These are phyloP conservation scores for Pungitius pungitius DNA, from an alignment of 2,113 vertebrate genomes.

Conservation along the genomic window DNA sequence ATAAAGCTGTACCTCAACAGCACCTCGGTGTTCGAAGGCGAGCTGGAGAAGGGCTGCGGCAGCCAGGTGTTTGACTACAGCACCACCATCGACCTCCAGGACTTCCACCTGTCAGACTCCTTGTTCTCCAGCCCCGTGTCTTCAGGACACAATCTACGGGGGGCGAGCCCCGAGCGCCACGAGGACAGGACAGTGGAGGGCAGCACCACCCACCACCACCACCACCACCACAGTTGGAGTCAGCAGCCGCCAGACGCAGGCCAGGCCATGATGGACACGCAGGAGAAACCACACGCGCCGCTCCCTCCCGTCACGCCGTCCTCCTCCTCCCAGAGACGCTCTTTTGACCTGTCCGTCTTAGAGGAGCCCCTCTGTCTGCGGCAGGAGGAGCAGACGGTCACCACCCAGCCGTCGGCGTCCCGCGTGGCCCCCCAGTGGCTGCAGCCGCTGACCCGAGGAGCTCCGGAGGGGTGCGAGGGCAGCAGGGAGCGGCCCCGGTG, in stretches of 20 bases:
- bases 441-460: slow-evolving; percentile 73
- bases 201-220: slow-evolving; percentile 41
- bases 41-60: slow-evolving; percentile 86
- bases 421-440: slow-evolving; percentile 84
- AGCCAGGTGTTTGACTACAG: slow-evolving; percentile 81
- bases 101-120: slow-evolving; percentile 67
- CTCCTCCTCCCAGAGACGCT: slow-evolving; percentile 51
- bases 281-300: slow-evolving; percentile 57
- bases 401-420: slow-evolving; percentile 75
- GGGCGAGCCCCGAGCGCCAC: slow-evolving; percentile 61
- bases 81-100: slow-evolving; percentile 81
- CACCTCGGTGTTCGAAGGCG: slow-evolving; percentile 87
- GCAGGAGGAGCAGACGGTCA: slow-evolving; percentile 79
- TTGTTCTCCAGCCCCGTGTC: slow-evolving; percentile 72
- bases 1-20: slow-evolving; percentile 90
- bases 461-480: slow-evolving; percentile 58
- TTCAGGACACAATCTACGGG: slow-evolving; percentile 70
- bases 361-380: slow-evolving; percentile 72
- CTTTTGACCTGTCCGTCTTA: slow-evolving; percentile 43
- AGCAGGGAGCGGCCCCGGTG: slow-evolving; percentile 77
- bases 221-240: slow-evolving; percentile 14
- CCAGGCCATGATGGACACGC: slow-evolving; percentile 62
- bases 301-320: slow-evolving; percentile 35
- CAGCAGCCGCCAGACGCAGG: slow-evolving; percentile 27
- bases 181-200: slow-evolving; percentile 52